Percentiles rank a stretch among this genome's conserved stretches.
Evolutionary conservation across 1,140 invertebrate genomes (phyloP).

Genomic region (Ceratina japonica): DNA sequence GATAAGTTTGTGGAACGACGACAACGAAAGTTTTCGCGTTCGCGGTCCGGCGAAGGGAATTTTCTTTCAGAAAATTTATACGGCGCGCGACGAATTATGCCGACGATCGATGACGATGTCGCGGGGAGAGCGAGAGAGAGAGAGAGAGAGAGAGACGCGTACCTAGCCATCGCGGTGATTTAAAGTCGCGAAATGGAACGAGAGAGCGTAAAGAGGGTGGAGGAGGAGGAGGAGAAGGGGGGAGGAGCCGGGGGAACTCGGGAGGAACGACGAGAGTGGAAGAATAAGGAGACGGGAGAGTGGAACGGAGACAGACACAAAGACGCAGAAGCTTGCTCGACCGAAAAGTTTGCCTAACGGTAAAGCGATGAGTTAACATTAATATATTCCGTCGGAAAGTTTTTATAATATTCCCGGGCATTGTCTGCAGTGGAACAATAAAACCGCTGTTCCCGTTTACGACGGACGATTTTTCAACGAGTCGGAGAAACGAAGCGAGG

Average conservation of each 20-base stretch:
- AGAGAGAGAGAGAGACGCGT: not conserved
- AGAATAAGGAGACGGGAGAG: conserved; percentile 39
- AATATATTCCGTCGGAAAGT: conserved; percentile 80
- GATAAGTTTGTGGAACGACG: too few relatives aligned
- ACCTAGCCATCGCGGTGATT: conserved; percentile 25
- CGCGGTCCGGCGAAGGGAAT: not conserved
- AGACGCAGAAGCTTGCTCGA: conserved; percentile 64
- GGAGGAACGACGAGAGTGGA: conserved; percentile 9
- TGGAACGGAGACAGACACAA: conserved; percentile 47
- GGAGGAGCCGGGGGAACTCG: not conserved
- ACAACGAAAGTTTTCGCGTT: not conserved
- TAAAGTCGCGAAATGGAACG: conserved; percentile 41
- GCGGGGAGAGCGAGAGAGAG: not conserved
- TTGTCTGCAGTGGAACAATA: conserved; percentile 79
- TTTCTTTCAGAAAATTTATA: conserved; percentile 14
- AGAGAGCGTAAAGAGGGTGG: not conserved
- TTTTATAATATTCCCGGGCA: conserved; percentile 80
- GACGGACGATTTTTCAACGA: conserved; percentile 78
- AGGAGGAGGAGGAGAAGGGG: not conserved
- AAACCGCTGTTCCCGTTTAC: conserved; percentile 79
- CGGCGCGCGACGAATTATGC: conserved; percentile 42
- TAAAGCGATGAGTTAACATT: conserved; percentile 79
- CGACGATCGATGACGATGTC: conserved; percentile 39
- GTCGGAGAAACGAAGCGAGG: conserved; percentile 75
- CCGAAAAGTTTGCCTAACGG: conserved; percentile 79